phyloP scores from a whole-genome alignment of 2,797 vertebrate genomes.

The Florisuga fusca region DNA sequence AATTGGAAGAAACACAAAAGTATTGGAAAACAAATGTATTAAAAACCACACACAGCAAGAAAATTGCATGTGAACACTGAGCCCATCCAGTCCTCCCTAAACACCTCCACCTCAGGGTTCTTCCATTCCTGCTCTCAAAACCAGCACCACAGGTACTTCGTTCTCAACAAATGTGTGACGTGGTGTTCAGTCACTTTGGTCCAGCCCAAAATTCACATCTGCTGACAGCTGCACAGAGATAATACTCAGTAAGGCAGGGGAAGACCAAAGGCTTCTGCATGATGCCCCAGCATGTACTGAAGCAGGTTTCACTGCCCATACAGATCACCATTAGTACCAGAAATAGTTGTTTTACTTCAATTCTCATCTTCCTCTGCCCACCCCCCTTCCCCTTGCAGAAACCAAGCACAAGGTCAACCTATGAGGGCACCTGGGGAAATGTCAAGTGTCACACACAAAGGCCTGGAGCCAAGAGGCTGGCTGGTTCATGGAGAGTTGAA shows the following conservation, averaged over 20 bases:
- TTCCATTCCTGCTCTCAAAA: not conserved
- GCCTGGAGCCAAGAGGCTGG: not conserved
- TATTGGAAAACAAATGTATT: constrained; percentile 27
- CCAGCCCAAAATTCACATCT: not conserved
- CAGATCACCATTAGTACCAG: not conserved
- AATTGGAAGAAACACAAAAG: not conserved
- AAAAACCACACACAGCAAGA: not conserved
- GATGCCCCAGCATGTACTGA: not conserved
- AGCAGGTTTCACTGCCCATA: not conserved
- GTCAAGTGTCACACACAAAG: not conserved
- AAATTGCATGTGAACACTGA: not conserved
- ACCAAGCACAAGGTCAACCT: not conserved
- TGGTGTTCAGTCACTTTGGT: not conserved
- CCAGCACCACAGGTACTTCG: not conserved
- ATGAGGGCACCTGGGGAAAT: constrained; percentile 12
- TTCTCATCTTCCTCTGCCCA: not conserved
- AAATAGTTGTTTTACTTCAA: not conserved
- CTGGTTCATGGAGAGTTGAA: not conserved
- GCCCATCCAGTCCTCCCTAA: not conserved
- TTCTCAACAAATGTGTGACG: not conserved
- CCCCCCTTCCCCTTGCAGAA: not conserved
- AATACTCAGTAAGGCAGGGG: not conserved
- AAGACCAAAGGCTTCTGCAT: not conserved
- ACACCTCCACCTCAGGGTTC: not conserved
- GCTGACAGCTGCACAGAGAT: not conserved